Evolutionary conservation across 2,797 vertebrate species (phyloP), one percentile per base, ranked within the genome.

Genomic region (Melanotaenia pygmaea): DNA sequence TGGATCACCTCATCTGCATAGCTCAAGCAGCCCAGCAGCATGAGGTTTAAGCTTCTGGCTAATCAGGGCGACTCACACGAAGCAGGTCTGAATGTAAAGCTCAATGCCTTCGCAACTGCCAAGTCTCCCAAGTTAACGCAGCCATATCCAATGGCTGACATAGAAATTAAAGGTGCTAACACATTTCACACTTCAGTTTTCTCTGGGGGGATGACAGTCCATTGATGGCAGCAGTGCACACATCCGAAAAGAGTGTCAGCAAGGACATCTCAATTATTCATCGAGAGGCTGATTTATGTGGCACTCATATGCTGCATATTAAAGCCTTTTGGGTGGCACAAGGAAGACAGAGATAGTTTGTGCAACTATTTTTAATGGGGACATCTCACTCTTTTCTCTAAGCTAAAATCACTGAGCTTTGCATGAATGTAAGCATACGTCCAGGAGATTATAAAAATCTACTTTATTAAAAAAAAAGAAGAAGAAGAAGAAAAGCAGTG

Each of bases 211-310:
- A 58, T 2, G 32, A 59, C 61, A 26, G 72, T 64, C 74, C 63
- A 58, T 32, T 38, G 75, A 63, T 72, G 69, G 84, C 76, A 64
- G 66, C 24, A 8, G 62, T 43, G 69, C 83, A 72, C 70, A 73
- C 64, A 57, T 81, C 61, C 70, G 59, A 84, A 76, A 67, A 9
- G 64, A 50, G 69, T 82, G 86, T 86, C 85, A 83, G 62, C 20
- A 59, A 85, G 74, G 72, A 83, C 38, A 9, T 73, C 80, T 92
- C 81, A 88, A 91, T 91, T 86, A 92, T 92, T 91, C 76, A 92
- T 81, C 14, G 60, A 67, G 72, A 0, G 26, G 73, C 61, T 85
- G 83, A 89, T 91, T 89, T 86, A 87, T 86, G 83, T 76, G 67
- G 73, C 80, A 22, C 88, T 86, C 70, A 73, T 85, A 85, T 35